Evolutionary conservation across 1,140 invertebrate species (phyloP), one percentile per base, ranked within the genome.

Genomic region (Lycorma delicatula): DNA sequence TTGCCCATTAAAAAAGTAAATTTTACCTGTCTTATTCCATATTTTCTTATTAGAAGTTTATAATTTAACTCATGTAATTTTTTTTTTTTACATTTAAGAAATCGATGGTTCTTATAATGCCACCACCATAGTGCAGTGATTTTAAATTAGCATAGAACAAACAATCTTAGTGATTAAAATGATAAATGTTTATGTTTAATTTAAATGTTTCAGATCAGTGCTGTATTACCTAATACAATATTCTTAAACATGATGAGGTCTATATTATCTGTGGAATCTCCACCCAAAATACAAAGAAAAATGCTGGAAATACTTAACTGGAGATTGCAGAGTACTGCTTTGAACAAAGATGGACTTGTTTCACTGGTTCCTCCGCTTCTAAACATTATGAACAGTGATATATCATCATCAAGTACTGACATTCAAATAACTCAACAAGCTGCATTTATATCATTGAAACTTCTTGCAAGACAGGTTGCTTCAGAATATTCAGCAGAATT

Each of bases 281-380:
- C n/a, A n/a, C 63, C 80, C 1, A 78, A 79, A 1, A 84, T 96
- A 1, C 79, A 85, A 63, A 79, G 84, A 49, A 89, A 91, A 70
- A 81, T 87, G 0, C 78, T 95, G 71, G 91, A 95, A 65, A 68
- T 97, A 22, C 70, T 96, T 0, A 92, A 90, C 63, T 77, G 77
- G 16, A 87, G 91, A 70, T 72, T 96, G 3, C 81, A 85, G 44
- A 78, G 83, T 16, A 69, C 74, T 34, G 51, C 67, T 56, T 23
- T 67, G 72, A 59, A 54, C 70, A 11, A n/a, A n/a, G 26, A 64
- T 2, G 64, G 81, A 48, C 66, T 88, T 13, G 75, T 78, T 12
- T 70, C 73, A 1, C 66, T 89, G 5, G 73, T 88, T 0, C 71
- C 78, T 1, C 75, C 80, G 0, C 66, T 94, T 13, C 66, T 86